Percentiles rank a stretch among this genome's conserved stretches.
Conservation (phyloP, 2,113 vertebrate species). For the Haemorhous mexicanus region DNA sequence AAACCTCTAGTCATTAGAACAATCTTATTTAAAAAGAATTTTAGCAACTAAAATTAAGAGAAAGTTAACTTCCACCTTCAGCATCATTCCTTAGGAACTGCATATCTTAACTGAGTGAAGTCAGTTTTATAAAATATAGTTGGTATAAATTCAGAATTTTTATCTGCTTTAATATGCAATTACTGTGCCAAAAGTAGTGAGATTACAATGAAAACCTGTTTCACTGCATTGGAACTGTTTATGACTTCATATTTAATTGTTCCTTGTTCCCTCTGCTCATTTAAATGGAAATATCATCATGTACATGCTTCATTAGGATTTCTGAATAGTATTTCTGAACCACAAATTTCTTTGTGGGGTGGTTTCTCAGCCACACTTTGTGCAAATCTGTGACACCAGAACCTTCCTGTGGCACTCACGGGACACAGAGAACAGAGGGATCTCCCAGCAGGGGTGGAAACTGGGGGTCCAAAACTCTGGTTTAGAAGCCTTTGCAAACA, state of each 20-base stretch:
- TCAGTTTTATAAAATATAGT: neutral
- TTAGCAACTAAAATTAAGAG: neutral
- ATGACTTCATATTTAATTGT: neutral
- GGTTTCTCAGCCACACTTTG: neutral
- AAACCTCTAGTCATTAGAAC: neutral
- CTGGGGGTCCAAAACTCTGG: neutral
- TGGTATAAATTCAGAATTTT: neutral
- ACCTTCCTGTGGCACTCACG: neutral
- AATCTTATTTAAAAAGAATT: neutral
- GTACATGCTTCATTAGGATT: neutral
- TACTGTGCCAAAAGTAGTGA: neutral
- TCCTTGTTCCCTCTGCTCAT: neutral
- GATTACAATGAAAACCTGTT: neutral
- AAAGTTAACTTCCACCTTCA: neutral
- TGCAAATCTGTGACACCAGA: fast-evolving
- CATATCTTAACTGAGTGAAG: neutral
- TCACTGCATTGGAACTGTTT: neutral
- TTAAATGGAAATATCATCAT: neutral
- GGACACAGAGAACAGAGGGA: neutral
- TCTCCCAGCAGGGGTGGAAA: neutral
- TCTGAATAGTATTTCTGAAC: neutral
- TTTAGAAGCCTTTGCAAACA: neutral
- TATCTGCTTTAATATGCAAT: neutral
- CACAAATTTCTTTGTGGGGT: neutral
- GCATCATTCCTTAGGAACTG: neutral